phyloP scores from a whole-genome alignment of 1,140 invertebrate species.

The Acromyrmex charruanus region DNA sequence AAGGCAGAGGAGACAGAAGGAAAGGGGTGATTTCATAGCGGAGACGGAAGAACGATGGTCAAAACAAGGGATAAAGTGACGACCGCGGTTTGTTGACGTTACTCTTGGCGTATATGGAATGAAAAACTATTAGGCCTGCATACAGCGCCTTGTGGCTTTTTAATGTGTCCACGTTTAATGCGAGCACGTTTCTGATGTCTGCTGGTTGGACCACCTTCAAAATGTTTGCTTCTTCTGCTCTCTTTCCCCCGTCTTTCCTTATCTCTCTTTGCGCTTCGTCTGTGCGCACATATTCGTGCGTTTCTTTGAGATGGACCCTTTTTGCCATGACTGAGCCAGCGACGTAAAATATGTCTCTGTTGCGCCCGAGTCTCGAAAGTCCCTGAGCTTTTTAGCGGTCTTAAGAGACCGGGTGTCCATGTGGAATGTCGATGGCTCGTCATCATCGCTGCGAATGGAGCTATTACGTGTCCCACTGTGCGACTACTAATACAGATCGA shows the following conservation, averaged over 20 bases:
- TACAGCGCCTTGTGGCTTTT: constrained; percentile 71
- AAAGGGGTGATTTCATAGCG: constrained; percentile 25
- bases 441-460: constrained; percentile 76
- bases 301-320: constrained; percentile 66
- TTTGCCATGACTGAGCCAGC: constrained; percentile 66
- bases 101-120: constrained; percentile 45
- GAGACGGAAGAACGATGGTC: not conserved
- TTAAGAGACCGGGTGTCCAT: constrained; percentile 78
- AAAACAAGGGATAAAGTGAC: constrained; percentile 67
- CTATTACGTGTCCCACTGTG: constrained; percentile 41
- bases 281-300: constrained; percentile 34
- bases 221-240: constrained; percentile 50
- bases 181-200: constrained; percentile 71
- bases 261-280: not conserved
- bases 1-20: constrained; percentile 62
- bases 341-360: constrained; percentile 84
- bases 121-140: constrained; percentile 61
- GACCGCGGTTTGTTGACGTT: constrained; percentile 56
- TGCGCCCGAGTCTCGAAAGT: constrained; percentile 73
- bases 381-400: constrained; percentile 77
- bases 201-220: constrained; percentile 69
- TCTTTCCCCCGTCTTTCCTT: constrained; percentile 37
- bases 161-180: constrained; percentile 74
- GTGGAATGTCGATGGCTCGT: constrained; percentile 81
- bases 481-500: constrained; percentile 52